Evolutionary conservation across 1,140 invertebrate genomes (phyloP).

Genomic region (Aphis gossypii): DNA sequence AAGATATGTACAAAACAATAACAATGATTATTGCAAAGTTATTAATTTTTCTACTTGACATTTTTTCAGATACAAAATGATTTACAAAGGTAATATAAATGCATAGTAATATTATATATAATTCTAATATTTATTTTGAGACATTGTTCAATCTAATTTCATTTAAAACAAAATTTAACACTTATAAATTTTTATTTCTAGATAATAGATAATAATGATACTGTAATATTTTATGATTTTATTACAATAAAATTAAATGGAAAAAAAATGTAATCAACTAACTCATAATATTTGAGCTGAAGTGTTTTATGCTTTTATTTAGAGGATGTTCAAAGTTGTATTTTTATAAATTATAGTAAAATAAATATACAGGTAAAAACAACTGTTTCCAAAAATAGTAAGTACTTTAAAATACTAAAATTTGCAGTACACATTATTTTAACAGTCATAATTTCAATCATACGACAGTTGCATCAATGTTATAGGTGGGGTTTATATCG

Average conservation of each 20-base stretch:
- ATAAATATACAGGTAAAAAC: neutral
- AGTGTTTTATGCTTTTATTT: neutral
- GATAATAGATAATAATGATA: neutral
- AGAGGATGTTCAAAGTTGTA: neutral
- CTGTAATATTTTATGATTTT: neutral
- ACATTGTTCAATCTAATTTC: neutral
- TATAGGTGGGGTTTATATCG: neutral
- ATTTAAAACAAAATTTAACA: neutral
- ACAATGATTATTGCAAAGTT: neutral
- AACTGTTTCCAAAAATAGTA: neutral
- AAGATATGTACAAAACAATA: neutral
- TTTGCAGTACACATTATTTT: neutral
- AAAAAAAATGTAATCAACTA: neutral
- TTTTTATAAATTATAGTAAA: neutral
- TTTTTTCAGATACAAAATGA: neutral
- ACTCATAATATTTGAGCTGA: neutral
- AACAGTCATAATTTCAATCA: neutral
- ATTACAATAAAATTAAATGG: neutral
- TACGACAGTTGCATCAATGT: neutral
- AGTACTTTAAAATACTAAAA: neutral
- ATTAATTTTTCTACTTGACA: neutral
- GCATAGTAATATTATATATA: neutral
- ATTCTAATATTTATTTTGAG: neutral
- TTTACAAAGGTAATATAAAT: neutral
- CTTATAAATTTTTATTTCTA: neutral